phyloP scores from a whole-genome alignment of 2,113 vertebrate species.

The Myrmecophaga tridactyla region DNA sequence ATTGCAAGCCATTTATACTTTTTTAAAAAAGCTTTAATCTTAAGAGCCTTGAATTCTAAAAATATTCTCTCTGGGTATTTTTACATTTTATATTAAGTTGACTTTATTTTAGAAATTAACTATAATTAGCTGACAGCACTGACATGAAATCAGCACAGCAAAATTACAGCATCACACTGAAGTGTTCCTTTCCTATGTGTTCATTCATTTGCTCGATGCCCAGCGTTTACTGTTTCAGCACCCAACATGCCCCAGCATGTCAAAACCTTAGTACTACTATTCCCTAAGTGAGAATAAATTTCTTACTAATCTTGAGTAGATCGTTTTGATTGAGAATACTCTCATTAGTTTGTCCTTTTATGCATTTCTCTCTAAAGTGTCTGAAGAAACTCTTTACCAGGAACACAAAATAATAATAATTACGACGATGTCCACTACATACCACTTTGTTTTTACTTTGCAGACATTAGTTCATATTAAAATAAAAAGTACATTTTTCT shows the following conservation, averaged over 20 bases:
- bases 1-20: not conserved
- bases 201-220: not conserved
- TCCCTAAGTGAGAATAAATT: not conserved
- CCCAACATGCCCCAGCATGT: not conserved
- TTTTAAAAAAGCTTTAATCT: not conserved
- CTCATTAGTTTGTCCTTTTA: conserved; percentile 13
- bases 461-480: not conserved
- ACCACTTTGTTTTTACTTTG: not conserved
- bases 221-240: not conserved
- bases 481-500: not conserved
- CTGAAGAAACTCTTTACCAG: not conserved
- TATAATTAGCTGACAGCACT: not conserved
- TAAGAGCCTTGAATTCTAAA: not conserved
- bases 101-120: not conserved
- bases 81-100: not conserved
- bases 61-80: not conserved
- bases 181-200: not conserved
- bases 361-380: not conserved
- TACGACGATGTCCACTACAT: not conserved
- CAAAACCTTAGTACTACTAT: not conserved
- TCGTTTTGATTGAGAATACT: not conserved
- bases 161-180: not conserved
- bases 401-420: not conserved
- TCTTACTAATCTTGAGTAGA: not conserved
- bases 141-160: not conserved